Conservation (phyloP, 2,797 vertebrate genomes). For the Spheniscus humboldti region DNA sequence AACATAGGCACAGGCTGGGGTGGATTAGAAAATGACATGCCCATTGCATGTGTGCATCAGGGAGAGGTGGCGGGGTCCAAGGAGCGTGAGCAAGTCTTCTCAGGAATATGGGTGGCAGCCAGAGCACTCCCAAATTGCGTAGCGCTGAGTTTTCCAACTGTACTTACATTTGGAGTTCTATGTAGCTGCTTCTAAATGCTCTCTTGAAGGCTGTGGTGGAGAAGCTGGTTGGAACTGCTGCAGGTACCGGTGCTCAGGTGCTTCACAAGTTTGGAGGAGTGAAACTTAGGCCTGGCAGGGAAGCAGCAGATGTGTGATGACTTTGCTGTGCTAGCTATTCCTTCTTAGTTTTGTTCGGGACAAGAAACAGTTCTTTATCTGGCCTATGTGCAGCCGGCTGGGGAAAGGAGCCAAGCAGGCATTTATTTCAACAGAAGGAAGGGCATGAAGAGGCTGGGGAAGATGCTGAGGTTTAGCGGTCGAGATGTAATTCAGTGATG, state of each 20-base stretch:
- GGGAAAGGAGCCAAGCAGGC: not conserved
- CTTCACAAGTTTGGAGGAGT: not conserved
- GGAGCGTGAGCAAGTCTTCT: not conserved
- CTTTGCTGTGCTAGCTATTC: not conserved
- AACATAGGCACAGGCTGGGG: not conserved
- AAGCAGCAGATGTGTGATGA: not conserved
- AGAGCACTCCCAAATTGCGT: not conserved
- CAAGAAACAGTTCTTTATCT: not conserved
- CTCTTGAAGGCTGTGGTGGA: not conserved
- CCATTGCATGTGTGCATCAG: not conserved
- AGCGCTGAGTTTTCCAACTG: not conserved
- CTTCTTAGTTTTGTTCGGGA: not conserved
- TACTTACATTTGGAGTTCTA: not conserved
- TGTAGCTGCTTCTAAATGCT: not conserved
- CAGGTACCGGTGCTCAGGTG: not conserved
- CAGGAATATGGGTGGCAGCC: not conserved
- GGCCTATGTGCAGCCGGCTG: not conserved
- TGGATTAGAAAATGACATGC: rapidly evolving
- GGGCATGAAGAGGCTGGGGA: not conserved
- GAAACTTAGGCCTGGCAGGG: not conserved
- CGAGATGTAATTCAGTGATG: not conserved
- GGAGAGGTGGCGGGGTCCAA: not conserved
- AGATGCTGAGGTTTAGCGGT: not conserved
- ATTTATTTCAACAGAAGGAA: not conserved
- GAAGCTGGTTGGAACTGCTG: not conserved